Base-by-base conservation (phyloP, 2,797 vertebrate genomes). In the Molossus molossus region DNA sequence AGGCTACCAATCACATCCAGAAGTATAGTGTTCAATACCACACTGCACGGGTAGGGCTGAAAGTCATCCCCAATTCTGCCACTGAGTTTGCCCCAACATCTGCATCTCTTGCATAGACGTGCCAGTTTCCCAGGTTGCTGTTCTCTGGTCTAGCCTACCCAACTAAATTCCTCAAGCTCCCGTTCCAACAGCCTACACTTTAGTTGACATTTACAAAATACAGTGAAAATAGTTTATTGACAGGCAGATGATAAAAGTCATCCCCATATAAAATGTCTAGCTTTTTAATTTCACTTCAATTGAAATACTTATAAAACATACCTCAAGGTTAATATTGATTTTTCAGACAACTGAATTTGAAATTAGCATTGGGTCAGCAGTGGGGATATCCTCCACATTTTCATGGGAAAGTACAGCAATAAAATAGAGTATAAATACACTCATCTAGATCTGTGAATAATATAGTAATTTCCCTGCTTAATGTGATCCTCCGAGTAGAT, bases 281-380 rank as follows among this genome's bases (percentile, higher is more conserved):
- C 15, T 85, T 88, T 81, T 90, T 21, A 70, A 90, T 76, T 88
- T 89, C 86, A 90, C 77, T 85, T 92, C 37, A 94, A 14, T 9
- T 80, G 25, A 96, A 88, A 87, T 65, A 53, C 37, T 94, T 86
- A 7, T 8, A 72, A 95, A 96, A 82, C 37, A 65, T 6, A 45
- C 1, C n/a, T 65, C 23, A 70, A 18, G 40, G 48, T 69, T 85
- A 29, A 72, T 76, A 90, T 67, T 87, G 18, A 77, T 60, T 80
- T 91, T 97, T 65, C 40, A 92, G 72, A 83, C 8, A 80, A 80
- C 29, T 76, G 55, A 79, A 89, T 87, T 70, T 93, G 21, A 94
- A 80, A 83, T 53, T 79, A 85, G 33, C 58, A 60, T 21, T 60
- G 21, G 15, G 13, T 88, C 37, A 75, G 27, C 62, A 83, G 6